Base-by-base conservation (phyloP, 2,888 invertebrate genomes). In the Mimachlamys varia region DNA sequence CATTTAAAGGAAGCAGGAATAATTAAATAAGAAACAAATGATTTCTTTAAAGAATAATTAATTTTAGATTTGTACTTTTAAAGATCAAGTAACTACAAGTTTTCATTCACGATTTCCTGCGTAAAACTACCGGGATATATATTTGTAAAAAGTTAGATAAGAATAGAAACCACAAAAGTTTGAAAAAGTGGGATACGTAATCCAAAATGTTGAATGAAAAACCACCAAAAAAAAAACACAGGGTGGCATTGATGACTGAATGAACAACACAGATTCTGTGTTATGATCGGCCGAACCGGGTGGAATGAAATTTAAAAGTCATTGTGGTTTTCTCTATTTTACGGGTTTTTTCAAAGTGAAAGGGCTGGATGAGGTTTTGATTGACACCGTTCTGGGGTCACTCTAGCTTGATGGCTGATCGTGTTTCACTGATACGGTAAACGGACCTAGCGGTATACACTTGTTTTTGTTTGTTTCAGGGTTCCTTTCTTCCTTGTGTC, bases 311-410 rank as follows among this genome's bases (percentile, higher is more conserved):
- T 76, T 76, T 76, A 76, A 76, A 76, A 76, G 76, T 76, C 76
- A 76, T 76, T 76, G 76, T 76, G 76, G 76, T 76, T 76, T 76
- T 76, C 33, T 27, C 10, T 15, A 13, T 76, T 76, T 76, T 76
- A 76, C 76, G 27, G 76, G 13, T 27, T 76, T 27, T 76, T 33
- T 33, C 33, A 10, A 13, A 33, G 27, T 22, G 76, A 76, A 76
- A 76, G 76, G 33, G 27, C 76, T 76, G 76, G 76, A 76, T 76
- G 33, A 76, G 10, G 76, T 33, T 76, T 27, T 76, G 76, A 76
- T 76, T 76, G 76, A 76, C 76, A 76, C 76, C 33, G 76, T 33
- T 76, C 33, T 76, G 76, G 76, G 76, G 76, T 76, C 76, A 76
- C 2, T 27, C 10, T 76, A 27, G 76, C 76, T 76, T 33, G 76